Percentiles rank a stretch among this genome's conserved stretches.
These are phyloP conservation scores for Netelia melanura DNA, from an alignment of 2,888 invertebrate genomes.

Conservation along the genomic window DNA sequence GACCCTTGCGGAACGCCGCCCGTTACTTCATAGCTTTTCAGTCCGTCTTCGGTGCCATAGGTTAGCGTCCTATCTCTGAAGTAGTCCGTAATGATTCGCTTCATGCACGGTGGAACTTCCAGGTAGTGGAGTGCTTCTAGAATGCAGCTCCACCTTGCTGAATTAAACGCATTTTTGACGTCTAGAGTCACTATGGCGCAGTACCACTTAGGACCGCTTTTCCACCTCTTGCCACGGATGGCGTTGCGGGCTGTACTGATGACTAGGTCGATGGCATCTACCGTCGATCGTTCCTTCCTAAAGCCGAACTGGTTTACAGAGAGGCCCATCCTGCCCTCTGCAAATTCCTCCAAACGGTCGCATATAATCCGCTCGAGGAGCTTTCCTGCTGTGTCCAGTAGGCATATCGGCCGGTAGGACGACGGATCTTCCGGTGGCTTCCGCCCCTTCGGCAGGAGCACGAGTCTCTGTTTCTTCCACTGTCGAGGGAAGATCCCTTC, in stretches of 20 bases:
- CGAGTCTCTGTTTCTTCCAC: conserved; percentile 63
- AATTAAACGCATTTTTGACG: conserved; percentile 67
- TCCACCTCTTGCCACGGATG: conserved; percentile 54
- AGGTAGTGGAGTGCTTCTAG: conserved; percentile 42
- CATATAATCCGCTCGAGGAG: conserved; percentile 51
- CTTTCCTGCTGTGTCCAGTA: conserved; percentile 44
- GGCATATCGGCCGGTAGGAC: conserved; percentile 15
- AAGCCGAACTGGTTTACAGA: conserved; percentile 64
- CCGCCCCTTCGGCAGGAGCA: conserved; percentile 62
- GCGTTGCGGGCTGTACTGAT: conserved; percentile 39
- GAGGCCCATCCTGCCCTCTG: background rate
- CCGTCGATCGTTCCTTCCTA: conserved; percentile 50
- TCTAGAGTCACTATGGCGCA: conserved; percentile 48
- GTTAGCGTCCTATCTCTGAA: no score
- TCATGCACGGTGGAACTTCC: background rate
- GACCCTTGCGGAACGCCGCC: no score
- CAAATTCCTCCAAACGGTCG: conserved; percentile 20
- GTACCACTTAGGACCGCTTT: conserved; percentile 33
- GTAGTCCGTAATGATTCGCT: no score
- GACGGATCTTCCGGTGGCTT: conserved; percentile 51
- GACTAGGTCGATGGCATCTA: conserved; percentile 56
- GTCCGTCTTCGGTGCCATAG: no score
- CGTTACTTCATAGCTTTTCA: no score
- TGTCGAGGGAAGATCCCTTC: conserved; percentile 50
- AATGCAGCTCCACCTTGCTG: conserved; percentile 48